These are phyloP conservation scores for Loxodonta africana DNA, from an alignment of 2,113 vertebrate genomes.

Conservation along the genomic window DNA sequence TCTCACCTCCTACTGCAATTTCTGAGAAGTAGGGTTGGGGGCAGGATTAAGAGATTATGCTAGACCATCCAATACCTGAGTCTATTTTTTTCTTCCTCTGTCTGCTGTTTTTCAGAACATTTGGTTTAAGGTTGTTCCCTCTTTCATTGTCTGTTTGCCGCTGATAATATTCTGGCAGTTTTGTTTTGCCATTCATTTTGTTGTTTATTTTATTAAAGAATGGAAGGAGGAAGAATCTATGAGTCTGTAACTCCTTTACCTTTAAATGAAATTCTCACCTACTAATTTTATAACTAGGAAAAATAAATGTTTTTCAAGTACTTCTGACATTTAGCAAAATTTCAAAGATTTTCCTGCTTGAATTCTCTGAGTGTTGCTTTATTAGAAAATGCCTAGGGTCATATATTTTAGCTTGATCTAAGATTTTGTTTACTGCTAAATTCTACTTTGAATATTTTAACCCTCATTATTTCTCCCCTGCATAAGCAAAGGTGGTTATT, in stretches of 20 bases:
- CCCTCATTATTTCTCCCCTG: not conserved
- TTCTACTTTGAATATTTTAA: not conserved
- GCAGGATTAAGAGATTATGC: not conserved
- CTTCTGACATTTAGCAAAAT: slow-evolving; percentile 3
- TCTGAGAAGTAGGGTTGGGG: not conserved
- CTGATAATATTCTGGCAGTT: not conserved
- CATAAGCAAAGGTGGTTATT: not conserved
- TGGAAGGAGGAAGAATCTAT: not conserved
- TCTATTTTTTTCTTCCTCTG: not conserved
- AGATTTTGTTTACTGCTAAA: not conserved
- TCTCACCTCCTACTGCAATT: not conserved
- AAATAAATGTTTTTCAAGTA: not conserved
- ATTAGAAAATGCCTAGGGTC: not conserved
- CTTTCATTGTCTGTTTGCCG: not conserved
- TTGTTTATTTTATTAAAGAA: not conserved
- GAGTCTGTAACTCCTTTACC: not conserved
- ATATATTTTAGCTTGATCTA: not conserved
- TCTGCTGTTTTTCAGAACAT: not conserved
- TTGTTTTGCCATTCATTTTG: not conserved
- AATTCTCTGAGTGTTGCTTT: not conserved
- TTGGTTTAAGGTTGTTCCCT: not conserved
- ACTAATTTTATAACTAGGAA: not conserved
- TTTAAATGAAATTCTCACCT: not conserved
- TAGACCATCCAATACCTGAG: not conserved
- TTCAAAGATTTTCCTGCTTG: not conserved